Conservation (phyloP, 2,888 invertebrate genomes). For the Tachina grossa region DNA sequence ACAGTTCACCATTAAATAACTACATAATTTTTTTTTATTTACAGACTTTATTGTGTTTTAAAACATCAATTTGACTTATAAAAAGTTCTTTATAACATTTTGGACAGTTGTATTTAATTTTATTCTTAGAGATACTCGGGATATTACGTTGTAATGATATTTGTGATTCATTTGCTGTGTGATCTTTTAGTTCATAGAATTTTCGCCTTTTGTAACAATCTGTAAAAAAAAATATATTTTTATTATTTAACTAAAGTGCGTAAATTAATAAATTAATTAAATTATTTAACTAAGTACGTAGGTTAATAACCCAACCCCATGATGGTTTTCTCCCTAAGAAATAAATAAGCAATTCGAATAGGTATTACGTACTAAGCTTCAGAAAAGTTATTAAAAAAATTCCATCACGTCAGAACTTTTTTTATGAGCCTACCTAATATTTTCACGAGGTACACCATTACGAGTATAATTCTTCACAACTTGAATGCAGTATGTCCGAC, state of each 20-base stretch:
- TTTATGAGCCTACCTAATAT: no score
- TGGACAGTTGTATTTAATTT: slow-evolving; percentile 86
- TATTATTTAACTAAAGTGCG: background rate
- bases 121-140: slow-evolving; percentile 38
- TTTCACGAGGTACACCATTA: no score
- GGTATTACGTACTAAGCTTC: no score
- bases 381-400: no score
- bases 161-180: background rate
- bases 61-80: slow-evolving; percentile 91
- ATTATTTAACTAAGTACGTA: no score
- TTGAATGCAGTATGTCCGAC: no score
- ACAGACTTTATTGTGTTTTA: slow-evolving; percentile 91
- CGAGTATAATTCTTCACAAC: no score
- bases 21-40: slow-evolving; percentile 42
- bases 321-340: no score
- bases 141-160: slow-evolving; percentile 4
- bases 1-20: background rate
- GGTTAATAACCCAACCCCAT: no score
- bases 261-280: background rate
- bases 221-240: slow-evolving; percentile 27
- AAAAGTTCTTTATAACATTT: slow-evolving; percentile 87
- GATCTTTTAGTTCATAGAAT: slow-evolving; percentile 59
- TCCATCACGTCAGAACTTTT: no score
- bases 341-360: no score
- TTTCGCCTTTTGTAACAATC: slow-evolving; percentile 70